phyloP scores from a whole-genome alignment of 2,797 vertebrate genomes.

The Eulemur albifrons region DNA sequence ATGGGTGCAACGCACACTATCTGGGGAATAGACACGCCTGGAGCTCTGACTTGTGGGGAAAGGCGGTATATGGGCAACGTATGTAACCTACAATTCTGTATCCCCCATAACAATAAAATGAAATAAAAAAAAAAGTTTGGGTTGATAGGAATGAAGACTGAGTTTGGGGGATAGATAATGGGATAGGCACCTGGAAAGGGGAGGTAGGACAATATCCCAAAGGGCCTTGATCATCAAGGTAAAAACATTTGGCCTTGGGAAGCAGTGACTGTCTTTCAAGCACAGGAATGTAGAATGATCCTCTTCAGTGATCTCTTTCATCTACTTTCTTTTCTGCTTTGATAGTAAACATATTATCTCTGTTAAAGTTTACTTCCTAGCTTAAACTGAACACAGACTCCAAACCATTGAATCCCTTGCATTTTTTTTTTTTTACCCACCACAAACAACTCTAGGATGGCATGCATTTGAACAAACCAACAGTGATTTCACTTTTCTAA shows the following conservation, averaged over 20 bases:
- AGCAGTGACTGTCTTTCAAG: neutral
- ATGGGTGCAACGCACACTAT: too few relatives aligned
- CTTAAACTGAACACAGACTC: slow-evolving; percentile 57
- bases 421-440: slow-evolving; percentile 42
- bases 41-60: too few relatives aligned
- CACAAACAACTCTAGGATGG: slow-evolving; percentile 68
- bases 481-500: slow-evolving; percentile 67
- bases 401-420: slow-evolving; percentile 38
- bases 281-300: neutral
- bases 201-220: neutral
- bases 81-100: too few relatives aligned
- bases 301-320: neutral
- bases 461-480: slow-evolving; percentile 78
- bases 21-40: too few relatives aligned
- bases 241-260: neutral
- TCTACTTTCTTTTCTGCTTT: slow-evolving; percentile 53
- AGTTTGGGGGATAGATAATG: neutral
- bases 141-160: neutral
- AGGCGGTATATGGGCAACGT: too few relatives aligned
- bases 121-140: neutral
- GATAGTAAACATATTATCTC: slow-evolving; percentile 72
- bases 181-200: neutral
- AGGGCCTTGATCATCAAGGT: neutral
- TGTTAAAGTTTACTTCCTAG: slow-evolving; percentile 66
- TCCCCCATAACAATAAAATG: too few relatives aligned